A percentile compares a stretch with the other conserved stretches of the same genome.
Evolutionary conservation across 1,140 invertebrate genomes (phyloP).

Genomic region (Neodiprion fabricii): DNA sequence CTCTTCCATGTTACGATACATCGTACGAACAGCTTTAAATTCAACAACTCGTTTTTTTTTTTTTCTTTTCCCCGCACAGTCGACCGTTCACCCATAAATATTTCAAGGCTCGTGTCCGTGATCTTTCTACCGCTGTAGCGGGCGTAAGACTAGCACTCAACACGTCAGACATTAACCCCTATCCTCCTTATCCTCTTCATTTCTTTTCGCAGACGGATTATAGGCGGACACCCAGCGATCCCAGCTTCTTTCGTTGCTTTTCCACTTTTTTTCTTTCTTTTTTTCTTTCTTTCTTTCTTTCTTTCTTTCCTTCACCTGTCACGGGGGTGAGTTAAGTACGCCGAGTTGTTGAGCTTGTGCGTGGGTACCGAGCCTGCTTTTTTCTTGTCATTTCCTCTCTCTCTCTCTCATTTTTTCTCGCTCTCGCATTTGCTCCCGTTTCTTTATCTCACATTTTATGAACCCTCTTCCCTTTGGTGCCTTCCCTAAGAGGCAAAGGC

Average conservation of each 20-base stretch:
- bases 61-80: background rate
- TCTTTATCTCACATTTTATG: too few relatives aligned
- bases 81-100: too few relatives aligned
- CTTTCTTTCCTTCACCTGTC: background rate
- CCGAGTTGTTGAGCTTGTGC: background rate
- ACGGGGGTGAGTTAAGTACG: background rate
- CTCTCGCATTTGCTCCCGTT: background rate
- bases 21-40: background rate
- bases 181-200: too few relatives aligned
- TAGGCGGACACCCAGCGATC: too few relatives aligned
- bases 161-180: too few relatives aligned
- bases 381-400: constrained; percentile 13
- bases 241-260: too few relatives aligned
- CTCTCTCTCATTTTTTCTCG: background rate
- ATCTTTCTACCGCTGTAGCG: too few relatives aligned
- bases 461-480: background rate
- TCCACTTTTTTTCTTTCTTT: background rate
- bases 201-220: too few relatives aligned
- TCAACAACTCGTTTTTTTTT: background rate
- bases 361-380: background rate
- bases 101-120: too few relatives aligned
- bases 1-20: too few relatives aligned
- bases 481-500: background rate
- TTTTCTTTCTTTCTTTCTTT: background rate
- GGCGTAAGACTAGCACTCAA: too few relatives aligned